Evolutionary conservation across 2,797 vertebrate species (phyloP).

Genomic region (Myotis daubentonii): DNA sequence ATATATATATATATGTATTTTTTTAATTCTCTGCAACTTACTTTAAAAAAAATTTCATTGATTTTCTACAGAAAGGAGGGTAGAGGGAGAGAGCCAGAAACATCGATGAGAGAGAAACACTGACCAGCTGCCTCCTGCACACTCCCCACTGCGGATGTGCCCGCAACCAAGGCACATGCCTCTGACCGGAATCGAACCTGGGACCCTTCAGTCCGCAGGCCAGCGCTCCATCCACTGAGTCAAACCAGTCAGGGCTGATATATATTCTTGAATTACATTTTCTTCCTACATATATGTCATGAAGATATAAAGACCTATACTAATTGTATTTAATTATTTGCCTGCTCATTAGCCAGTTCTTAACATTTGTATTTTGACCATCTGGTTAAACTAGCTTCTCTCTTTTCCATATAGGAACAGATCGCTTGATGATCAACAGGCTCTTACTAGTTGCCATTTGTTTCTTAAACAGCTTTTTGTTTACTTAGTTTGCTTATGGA

Average conservation of each 20-base stretch:
- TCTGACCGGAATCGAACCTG: too few relatives aligned
- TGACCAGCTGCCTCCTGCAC: too few relatives aligned
- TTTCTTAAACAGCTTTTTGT: constrained; percentile 10
- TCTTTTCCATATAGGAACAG: not conserved
- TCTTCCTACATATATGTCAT: not conserved
- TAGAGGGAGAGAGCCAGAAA: too few relatives aligned
- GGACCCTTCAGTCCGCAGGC: too few relatives aligned
- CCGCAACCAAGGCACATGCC: too few relatives aligned
- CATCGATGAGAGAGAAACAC: too few relatives aligned
- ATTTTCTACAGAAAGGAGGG: too few relatives aligned
- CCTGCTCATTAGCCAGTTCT: constrained; percentile 19
- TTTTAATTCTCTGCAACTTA: too few relatives aligned
- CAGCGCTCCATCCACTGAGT: too few relatives aligned
- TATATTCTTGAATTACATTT: not conserved
- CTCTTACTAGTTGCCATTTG: not conserved
- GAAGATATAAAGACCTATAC: not conserved
- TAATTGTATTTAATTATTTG: not conserved
- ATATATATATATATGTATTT: not conserved
- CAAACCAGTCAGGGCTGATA: not conserved
- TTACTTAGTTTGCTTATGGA: constrained; percentile 16
- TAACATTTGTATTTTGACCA: constrained; percentile 34
- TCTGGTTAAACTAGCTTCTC: not conserved
- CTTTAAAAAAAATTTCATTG: too few relatives aligned
- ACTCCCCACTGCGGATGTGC: too few relatives aligned
- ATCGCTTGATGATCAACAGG: not conserved